Percentiles rank a stretch among this genome's conserved stretches.
These are phyloP conservation scores for Drosophila trichaetosa DNA, from an alignment of 2,888 invertebrate species.

Conservation along the genomic window DNA sequence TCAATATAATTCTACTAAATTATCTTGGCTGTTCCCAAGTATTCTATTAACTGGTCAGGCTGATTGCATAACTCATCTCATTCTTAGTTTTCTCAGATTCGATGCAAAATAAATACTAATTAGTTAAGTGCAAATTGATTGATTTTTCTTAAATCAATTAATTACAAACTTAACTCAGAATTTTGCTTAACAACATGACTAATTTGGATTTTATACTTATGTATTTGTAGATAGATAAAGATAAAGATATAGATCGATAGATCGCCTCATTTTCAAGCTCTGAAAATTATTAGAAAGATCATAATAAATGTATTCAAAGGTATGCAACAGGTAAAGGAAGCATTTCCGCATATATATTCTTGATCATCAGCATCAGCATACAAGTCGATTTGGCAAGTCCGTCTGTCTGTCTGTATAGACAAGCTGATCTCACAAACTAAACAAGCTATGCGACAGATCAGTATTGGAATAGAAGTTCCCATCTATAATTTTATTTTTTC, in stretches of 20 bases:
- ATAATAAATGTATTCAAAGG: background rate
- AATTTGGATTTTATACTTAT: background rate
- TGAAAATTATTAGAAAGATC: background rate
- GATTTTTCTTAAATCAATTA: background rate
- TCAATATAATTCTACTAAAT: background rate
- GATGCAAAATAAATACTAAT: background rate
- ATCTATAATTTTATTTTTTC: background rate
- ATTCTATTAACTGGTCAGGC: background rate
- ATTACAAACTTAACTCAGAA: background rate
- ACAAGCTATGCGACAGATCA: background rate
- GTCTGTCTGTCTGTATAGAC: background rate
- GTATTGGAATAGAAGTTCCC: background rate
- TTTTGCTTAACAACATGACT: background rate
- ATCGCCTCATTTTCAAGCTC: background rate
- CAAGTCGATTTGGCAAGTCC: background rate
- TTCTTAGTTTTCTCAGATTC: background rate
- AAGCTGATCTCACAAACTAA: background rate
- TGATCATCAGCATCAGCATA: background rate
- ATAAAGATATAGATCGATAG: background rate
- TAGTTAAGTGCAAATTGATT: background rate
- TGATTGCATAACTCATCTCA: background rate
- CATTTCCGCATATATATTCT: background rate
- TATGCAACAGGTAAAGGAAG: background rate
- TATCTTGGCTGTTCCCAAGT: background rate
- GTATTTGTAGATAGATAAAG: background rate